These are phyloP conservation scores for Yponomeuta plumbellus DNA, from an alignment of 2,888 invertebrate species.

Conservation along the genomic window DNA sequence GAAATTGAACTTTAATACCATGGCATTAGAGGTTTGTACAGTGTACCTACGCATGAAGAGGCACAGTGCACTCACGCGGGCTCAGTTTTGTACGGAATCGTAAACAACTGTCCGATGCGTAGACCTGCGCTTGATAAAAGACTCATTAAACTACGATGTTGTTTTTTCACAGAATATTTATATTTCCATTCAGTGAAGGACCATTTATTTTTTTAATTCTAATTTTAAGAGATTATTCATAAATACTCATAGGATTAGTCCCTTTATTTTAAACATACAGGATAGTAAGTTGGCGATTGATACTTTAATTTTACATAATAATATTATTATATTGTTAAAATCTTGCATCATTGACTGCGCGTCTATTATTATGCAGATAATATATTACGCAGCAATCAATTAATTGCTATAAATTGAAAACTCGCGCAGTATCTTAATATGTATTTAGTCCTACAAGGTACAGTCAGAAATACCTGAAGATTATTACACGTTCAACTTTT, in stretches of 20 bases:
- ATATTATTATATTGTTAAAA: not conserved
- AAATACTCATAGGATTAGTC: too few relatives aligned
- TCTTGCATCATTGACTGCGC: not conserved
- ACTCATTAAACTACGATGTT: conserved; percentile 34
- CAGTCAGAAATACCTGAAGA: not conserved
- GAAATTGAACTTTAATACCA: conserved; percentile 39
- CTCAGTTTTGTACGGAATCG: conserved; percentile 58
- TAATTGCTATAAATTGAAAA: not conserved
- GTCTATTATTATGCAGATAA: not conserved
- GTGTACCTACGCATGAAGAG: conserved; percentile 35
- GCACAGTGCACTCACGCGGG: conserved; percentile 44
- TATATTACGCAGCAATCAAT: not conserved
- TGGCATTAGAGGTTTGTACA: conserved; percentile 36
- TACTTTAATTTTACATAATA: too few relatives aligned
- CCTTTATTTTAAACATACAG: not conserved
- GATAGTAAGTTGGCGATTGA: too few relatives aligned
- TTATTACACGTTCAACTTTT: not conserved
- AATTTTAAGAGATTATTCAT: too few relatives aligned
- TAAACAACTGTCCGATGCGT: conserved; percentile 62
- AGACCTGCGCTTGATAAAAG: conserved; percentile 54
- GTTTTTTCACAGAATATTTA: conserved; percentile 34
- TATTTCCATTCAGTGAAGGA: not conserved
- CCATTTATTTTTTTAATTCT: not conserved
- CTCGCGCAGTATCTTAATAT: not conserved
- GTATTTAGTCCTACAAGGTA: not conserved